Base-by-base conservation (phyloP, 2,888 invertebrate species). In the Mythimna ferrago region DNA sequence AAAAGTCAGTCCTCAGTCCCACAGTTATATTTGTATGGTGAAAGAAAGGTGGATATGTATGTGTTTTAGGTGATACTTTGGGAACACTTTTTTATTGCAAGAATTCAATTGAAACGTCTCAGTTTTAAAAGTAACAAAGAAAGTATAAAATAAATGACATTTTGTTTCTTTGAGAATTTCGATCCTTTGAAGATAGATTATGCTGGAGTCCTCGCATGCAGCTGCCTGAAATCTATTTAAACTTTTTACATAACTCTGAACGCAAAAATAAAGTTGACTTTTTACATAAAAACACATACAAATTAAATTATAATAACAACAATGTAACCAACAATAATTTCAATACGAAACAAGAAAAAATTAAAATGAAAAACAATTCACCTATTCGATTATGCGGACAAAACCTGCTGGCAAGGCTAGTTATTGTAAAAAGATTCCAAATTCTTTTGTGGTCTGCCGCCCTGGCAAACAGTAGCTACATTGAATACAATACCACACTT, bases 401-500 rank as follows among this genome's bases (percentile, higher is more conserved):
- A 78, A 80, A 88, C 84, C 82, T 80, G 82, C 86, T 81, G 77
- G 81, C 83, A 88, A 86, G 89, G 89, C 89, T 87, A 88, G 87
- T 86, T 82, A 83, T 84, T 89, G 89, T 90, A 92, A 91, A 91
- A 92, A 91, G 93, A 94, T 94, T 94, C 94, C 92, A 92, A 94
- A 96, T 95, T 95, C 95, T 94, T 96, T 96, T 95, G 94, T 94
- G 88, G 89, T 92, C 89, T 86, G 95, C 95, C 95, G 95, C 92
- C 93, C 73, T 75, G 82, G 88, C 90, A 91, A 91, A 94, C 95
- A 92, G 95, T 94, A 95, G 95, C 95, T 92, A 92, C 93, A 94
- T 94, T 96, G 95, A 95, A 96, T 96, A 96, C 95, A 96, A 96
- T 96, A 94, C 95, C 90, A 95, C 95, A 96, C 95, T 96, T 96